These are phyloP conservation scores for Tetramorium bicarinatum DNA, from an alignment of 2,888 invertebrate genomes.

Conservation along the genomic window DNA sequence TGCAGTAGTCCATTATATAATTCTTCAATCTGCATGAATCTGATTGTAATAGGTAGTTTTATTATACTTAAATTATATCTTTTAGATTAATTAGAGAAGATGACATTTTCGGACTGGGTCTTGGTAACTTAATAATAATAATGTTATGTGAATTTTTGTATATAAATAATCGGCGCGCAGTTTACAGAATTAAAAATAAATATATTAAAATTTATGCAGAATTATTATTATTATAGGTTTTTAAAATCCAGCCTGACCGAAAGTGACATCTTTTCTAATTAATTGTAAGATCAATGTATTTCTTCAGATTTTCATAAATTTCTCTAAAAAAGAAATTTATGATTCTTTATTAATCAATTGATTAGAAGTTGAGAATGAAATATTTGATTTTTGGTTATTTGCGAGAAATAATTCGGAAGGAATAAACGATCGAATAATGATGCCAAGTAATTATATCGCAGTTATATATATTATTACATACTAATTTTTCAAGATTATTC, in stretches of 20 bases:
- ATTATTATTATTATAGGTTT: no score
- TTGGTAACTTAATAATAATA: no score
- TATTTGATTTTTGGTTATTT: not conserved
- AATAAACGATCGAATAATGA: not conserved
- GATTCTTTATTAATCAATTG: not conserved
- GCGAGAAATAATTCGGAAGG: not conserved
- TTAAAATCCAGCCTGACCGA: no score
- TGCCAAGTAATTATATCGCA: not conserved
- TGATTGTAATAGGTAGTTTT: not conserved
- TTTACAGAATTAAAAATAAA: no score
- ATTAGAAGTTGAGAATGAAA: not conserved
- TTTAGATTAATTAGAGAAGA: no score
- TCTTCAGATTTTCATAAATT: not conserved
- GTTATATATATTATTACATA: not conserved
- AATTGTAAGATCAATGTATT: no score
- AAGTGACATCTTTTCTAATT: no score
- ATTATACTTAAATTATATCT: no score
- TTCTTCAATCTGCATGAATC: not conserved
- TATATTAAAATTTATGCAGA: no score
- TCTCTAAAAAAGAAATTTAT: not conserved
- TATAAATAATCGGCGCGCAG: no score
- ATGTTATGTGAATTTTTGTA: no score
- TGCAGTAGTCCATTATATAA: not conserved
- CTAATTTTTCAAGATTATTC: slow-evolving; percentile 4
- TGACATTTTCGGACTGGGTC: no score